Evolutionary conservation across 2,797 vertebrate genomes (phyloP), one percentile per base, ranked within the genome.

Genomic region (Scolopax rusticola): DNA sequence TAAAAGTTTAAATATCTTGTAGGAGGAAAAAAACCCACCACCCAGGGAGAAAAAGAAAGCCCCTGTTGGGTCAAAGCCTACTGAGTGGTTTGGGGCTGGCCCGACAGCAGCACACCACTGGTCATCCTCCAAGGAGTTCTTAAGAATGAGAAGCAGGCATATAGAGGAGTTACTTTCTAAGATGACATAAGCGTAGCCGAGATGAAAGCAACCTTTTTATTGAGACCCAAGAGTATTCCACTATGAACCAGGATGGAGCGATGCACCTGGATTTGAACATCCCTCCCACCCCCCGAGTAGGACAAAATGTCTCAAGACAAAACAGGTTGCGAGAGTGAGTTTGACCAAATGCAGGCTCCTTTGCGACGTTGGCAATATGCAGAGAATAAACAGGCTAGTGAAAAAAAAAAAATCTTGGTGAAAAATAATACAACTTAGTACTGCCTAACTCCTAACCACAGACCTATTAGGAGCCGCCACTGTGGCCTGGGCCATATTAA

Each of bases 401-500:
- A 67, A 78, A 67, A 40, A 47, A 32, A 51, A 51, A 53, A 30
- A 53, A 30, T 25, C 88, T 92, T 80, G 95, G 91, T 91, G 96
- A 92, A 94, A 93, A 90, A 67, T 15, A 87, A 81, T 51, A 48
- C 45, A 8, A 18, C 41, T 79, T 51, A 69, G 91, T 83, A 75
- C 89, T 60, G 91, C 94, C 70, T 90, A 25, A 82, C 41, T 76
- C 56, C 57, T 60, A 90, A 96, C 94, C 96, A 95, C 95, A 97
- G 83, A 76, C 60, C 92, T 56, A 84, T 96, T 96, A 95, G 94
- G 69, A 96, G 96, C 93, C 33, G 86, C 94, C 90, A 67, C 80
- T 87, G 94, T 0, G 91, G 96, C 93, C 92, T 65, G 81, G 82
- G 87, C 95, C 90, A 70, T 94, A 96, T 96, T 95, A 96, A 96